These are phyloP conservation scores for Pteropus alecto DNA, from an alignment of 2,113 vertebrate species.

Conservation along the genomic window DNA sequence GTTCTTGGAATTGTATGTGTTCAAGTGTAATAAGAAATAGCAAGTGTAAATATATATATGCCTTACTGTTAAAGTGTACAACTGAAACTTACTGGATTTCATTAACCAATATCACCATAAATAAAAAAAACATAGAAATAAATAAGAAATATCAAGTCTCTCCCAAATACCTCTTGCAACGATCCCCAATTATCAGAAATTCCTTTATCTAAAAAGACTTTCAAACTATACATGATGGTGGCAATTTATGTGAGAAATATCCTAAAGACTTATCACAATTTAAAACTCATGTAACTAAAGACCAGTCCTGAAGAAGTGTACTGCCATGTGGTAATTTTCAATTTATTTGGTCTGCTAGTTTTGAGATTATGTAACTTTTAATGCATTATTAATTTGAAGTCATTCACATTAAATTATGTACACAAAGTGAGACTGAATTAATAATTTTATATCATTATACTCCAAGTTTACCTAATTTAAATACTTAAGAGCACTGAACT, in stretches of 20 bases:
- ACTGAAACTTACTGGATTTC: too few species aligned
- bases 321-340: not conserved
- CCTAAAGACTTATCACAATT: not conserved
- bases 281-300: conserved; percentile 17
- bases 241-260: not conserved
- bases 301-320: not conserved
- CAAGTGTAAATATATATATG: not conserved
- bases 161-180: not conserved
- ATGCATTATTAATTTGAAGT: not conserved
- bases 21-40: not conserved
- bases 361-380: conserved; percentile 39
- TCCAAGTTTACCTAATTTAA: conserved; percentile 50
- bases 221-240: not conserved
- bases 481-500: not conserved
- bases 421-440: not conserved
- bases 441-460: not conserved
- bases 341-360: not conserved
- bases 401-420: not conserved
- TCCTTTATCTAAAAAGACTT: not conserved
- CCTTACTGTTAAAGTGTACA: too few species aligned
- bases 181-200: conserved; percentile 15
- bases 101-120: too few species aligned
- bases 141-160: not conserved
- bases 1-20: not conserved
- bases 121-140: too few species aligned